Conservation (phyloP, 2,113 vertebrate species). For the Taxidea taxus region DNA sequence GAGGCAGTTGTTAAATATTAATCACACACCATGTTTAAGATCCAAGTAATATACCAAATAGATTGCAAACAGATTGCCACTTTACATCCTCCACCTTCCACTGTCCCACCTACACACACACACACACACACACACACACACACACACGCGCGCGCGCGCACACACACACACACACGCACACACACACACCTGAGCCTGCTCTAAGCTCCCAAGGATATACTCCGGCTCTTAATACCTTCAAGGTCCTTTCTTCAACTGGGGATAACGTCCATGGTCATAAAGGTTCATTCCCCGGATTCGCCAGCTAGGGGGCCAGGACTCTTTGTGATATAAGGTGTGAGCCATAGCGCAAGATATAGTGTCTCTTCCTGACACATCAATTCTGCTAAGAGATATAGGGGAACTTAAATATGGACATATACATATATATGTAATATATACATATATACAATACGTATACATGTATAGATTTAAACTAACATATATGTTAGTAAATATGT, state of each 20-base stretch:
- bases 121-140: background rate
- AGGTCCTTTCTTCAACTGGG: background rate
- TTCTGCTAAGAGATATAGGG: background rate
- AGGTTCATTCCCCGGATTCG: background rate
- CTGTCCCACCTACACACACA: background rate
- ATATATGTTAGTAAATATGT: background rate
- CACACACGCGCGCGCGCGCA: too few species aligned
- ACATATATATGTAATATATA: background rate
- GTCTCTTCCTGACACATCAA: background rate
- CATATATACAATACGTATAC: too few species aligned
- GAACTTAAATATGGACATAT: background rate
- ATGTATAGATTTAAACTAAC: background rate
- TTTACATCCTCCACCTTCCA: background rate
- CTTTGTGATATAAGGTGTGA: background rate
- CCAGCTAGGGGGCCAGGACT: background rate
- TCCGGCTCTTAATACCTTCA: background rate
- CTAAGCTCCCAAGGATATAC: background rate
- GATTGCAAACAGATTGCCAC: background rate
- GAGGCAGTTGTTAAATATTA: background rate
- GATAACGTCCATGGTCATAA: background rate
- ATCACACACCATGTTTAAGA: background rate
- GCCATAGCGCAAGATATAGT: background rate
- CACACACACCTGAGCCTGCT: background rate
- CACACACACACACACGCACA: background rate
- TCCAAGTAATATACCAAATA: background rate